phyloP scores from a whole-genome alignment of 2,113 vertebrate genomes.

The Alethe diademata region DNA sequence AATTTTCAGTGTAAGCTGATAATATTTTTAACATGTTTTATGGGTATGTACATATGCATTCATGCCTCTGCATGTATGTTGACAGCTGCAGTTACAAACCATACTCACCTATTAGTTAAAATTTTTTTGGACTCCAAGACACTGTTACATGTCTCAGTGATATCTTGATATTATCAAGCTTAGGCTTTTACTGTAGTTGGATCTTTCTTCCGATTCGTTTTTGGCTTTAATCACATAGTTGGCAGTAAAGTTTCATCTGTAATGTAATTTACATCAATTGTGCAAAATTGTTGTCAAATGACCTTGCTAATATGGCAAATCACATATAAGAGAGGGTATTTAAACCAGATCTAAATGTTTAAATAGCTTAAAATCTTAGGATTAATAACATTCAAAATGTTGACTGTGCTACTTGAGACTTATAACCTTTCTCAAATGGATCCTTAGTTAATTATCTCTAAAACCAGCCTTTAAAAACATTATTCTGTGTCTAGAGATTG shows the following conservation, averaged over 20 bases:
- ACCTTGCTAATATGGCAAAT: conserved; percentile 33
- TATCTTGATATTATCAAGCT: not conserved
- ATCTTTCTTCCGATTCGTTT: not conserved
- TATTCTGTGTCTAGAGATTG: conserved; percentile 42
- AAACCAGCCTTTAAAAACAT: conserved; percentile 45
- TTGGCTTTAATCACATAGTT: not conserved
- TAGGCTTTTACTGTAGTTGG: not conserved
- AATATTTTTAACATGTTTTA: not conserved
- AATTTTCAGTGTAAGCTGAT: not conserved
- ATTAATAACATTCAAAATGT: conserved; percentile 63
- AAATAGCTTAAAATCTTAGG: conserved; percentile 38
- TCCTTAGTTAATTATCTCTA: conserved; percentile 61
- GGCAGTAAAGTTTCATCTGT: not conserved
- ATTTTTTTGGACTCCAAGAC: not conserved
- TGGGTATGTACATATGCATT: not conserved
- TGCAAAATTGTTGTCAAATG: conserved; percentile 26
- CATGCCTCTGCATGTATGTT: not conserved
- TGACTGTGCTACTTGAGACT: conserved; percentile 49
- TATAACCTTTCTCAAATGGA: conserved; percentile 63
- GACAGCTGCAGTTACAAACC: not conserved
- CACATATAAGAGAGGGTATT: conserved; percentile 4
- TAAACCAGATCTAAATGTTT: conserved; percentile 61
- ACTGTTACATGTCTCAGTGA: not conserved
- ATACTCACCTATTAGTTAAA: not conserved
- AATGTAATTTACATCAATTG: conserved; percentile 6